Evolutionary conservation across 2,797 vertebrate species (phyloP).

Genomic region (Gadopsis bispinosus): DNA sequence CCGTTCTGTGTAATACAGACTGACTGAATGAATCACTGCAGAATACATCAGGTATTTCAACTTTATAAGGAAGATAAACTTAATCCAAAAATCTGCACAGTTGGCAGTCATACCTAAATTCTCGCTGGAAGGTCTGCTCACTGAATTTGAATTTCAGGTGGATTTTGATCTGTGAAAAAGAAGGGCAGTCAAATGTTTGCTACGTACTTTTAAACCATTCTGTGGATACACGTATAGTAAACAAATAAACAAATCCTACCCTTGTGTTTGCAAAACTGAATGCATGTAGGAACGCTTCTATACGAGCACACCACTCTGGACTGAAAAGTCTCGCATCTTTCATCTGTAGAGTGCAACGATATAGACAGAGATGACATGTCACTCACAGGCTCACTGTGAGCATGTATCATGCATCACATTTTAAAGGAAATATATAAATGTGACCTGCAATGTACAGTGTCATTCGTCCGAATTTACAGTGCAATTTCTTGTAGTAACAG

Average conservation of each 20-base stretch:
- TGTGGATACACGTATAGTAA: not conserved
- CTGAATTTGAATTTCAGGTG: constrained; percentile 65
- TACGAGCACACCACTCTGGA: constrained; percentile 39
- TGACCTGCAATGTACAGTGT: no score
- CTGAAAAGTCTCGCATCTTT: constrained; percentile 36
- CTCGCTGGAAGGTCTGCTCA: constrained; percentile 41
- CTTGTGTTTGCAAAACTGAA: constrained; percentile 75
- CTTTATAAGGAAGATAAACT: not conserved
- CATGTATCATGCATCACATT: not conserved
- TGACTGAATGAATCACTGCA: not conserved
- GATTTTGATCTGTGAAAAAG: constrained; percentile 70
- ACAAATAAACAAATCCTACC: constrained; percentile 55
- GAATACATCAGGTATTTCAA: not conserved
- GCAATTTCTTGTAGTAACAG: no score
- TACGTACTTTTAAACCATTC: not conserved
- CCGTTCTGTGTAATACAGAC: not conserved
- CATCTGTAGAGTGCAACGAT: constrained; percentile 56
- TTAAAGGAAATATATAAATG: not conserved
- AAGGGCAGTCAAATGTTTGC: not conserved
- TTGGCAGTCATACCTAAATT: constrained; percentile 70
- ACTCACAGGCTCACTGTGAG: not conserved
- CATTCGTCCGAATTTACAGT: no score
- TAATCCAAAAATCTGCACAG: not conserved
- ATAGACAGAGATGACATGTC: not conserved
- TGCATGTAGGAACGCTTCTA: constrained; percentile 69